These are phyloP conservation scores for Sprattus sprattus DNA, from an alignment of 2,113 vertebrate species.

Conservation along the genomic window DNA sequence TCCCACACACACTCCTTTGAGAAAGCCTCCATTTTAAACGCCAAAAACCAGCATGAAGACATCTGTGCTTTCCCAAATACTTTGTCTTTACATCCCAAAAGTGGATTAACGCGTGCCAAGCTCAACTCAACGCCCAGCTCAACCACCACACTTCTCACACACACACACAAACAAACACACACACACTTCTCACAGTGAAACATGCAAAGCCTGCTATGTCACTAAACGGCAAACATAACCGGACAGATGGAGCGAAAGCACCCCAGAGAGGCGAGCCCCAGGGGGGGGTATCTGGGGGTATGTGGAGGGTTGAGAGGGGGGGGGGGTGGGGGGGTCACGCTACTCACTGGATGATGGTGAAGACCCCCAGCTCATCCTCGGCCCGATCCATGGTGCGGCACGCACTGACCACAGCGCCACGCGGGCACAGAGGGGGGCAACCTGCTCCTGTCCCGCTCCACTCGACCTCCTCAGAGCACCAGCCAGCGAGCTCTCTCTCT, in stretches of 20 bases:
- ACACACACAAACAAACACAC: too few species aligned
- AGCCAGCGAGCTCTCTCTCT: neutral
- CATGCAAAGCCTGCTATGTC: neutral
- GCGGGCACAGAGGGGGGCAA: slow-evolving; percentile 16
- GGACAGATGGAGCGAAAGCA: neutral
- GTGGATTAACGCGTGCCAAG: neutral
- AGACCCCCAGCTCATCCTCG: slow-evolving; percentile 33
- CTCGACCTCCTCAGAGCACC: neutral
- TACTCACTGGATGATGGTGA: slow-evolving; percentile 39
- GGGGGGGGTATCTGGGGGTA: neutral
- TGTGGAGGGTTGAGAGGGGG: neutral
- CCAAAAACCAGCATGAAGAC: neutral
- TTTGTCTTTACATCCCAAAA: neutral
- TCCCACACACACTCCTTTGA: neutral
- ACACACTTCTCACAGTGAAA: neutral
- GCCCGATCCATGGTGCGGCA: slow-evolving; percentile 20
- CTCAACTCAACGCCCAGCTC: neutral
- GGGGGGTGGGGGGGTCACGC: neutral
- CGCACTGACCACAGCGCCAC: neutral
- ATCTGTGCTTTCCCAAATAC: neutral
- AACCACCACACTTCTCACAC: neutral
- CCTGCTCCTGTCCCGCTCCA: neutral
- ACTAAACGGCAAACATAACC: neutral
- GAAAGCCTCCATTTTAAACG: neutral
- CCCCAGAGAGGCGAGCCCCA: neutral